Base-by-base conservation (phyloP, 2,113 vertebrate genomes). In the Aphyosemion australe region DNA sequence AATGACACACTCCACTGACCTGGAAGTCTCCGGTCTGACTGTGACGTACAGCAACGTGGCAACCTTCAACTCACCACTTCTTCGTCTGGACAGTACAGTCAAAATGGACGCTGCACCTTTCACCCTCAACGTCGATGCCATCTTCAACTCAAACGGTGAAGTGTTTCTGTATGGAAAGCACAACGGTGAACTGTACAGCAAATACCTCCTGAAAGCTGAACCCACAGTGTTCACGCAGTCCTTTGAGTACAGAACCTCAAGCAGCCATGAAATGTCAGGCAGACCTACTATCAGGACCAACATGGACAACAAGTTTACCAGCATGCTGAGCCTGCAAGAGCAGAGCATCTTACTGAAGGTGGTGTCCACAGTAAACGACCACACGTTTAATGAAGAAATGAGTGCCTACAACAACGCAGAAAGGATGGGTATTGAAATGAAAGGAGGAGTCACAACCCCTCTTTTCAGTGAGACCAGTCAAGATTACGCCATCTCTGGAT, bases 201-300 rank as follows among this genome's bases (percentile, higher is more conserved):
- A 96, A 83, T 90, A 96, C 72, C 87, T 95, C 19, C 72, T 97
- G 68, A 96, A 94, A 86, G 94, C 92, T 32, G 93, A 96, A 63
- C 94, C 96, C 18, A 80, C 94, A 68, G 74, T 93, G 69, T 88
- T 95, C 51, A 92, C 90, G 7, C 88, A 96, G 32, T 93, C 93
- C 65, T 92, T 97, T 79, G 94, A 95, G 61, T 94, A 90, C 87
- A 94, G 92, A 90, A 95, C 92, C 50, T 95, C 94, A 65, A 93
- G 91, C 21, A 87, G 60, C 48, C 95, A 95, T 62, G 65, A 59
- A 55, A 48, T 94, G 48, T 67, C 66, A n/a, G 77, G 74, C 48
- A 79, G 59, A 48, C 79, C 72, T 43, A 85, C 79, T 14, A 48
- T 94, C 41, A 89, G 79, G 1, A 93, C 93, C 0, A 87, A 78